Base-by-base conservation (phyloP, 2,113 vertebrate genomes). In the Petrocephalus zakoni region DNA sequence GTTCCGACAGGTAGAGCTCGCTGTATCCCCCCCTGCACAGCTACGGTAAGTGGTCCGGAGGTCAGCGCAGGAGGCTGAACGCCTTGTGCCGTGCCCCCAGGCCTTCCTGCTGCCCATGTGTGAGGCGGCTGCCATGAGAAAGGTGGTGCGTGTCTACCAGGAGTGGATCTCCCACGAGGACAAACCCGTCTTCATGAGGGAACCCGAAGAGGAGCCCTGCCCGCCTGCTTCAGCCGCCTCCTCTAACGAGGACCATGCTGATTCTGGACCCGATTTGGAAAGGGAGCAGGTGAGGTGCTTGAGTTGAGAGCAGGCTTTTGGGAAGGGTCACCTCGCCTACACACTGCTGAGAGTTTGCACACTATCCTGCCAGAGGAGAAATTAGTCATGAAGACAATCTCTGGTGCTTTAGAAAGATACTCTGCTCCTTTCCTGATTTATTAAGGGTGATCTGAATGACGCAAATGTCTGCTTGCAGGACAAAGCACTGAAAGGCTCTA, bases 151-250 rank as follows among this genome's bases (percentile, higher is more conserved):
- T 90, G 98, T 99, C 13, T 99, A 99, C 92, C 98, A 99, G 92
- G 98, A 99, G 93, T 99, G 98, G 98, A 98, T 99, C 92, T 96
- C 98, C 83, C 97, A 97, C 92, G 97, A 99, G 90, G 98, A 99
- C 90, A 99, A 98, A 88, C 98, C 98, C 64, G 95, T 98, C 90
- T 99, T 99, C 91, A 99, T 99, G 98, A 97, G 97, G 90, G 98
- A 99, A 89, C 96, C 97, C 64, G 98, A 99, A 84, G 97, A 97
- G 92, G 93, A 93, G 91, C 8, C 94, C 88, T 53, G 94, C 91
- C 94, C 94, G 88, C 21, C 94, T 93, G 89, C 93, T 92, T 90
- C 92, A 89, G 84, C 92, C 55, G 92, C 94, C 92, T 88, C 93
- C 93, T 93, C 81, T 10, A 9, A 10, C 0, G 84, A 25, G 52